Evolutionary conservation across 1,140 invertebrate genomes (phyloP), one percentile per base, ranked within the genome.

Genomic region (Hylaeus anthracinus): DNA sequence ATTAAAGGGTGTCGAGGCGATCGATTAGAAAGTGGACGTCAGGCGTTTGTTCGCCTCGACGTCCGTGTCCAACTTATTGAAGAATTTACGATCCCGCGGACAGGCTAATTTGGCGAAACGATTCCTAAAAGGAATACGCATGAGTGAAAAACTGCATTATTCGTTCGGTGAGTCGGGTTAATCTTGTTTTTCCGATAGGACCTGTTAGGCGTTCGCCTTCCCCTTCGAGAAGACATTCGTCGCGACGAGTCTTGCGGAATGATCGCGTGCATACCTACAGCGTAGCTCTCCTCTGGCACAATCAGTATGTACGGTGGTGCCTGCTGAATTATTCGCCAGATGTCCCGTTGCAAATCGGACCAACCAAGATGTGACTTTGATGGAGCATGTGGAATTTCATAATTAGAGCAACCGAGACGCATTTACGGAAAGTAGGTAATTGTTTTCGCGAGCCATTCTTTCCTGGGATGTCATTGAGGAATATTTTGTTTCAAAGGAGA

Each of bases 281-380:
- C 72, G 45, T 15, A 64, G 72, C 58, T 37, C 58, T 72, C 5
- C 65, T 5, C 45, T 39, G n/a, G 8, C 41, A n/a, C 64, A 74
- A 65, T 74, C 39, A 74, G 45, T 74, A 74, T 74, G 72, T 61
- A 2, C 5, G 5, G 37, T 26, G 39, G 39, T 26, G 9, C 8
- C n/a, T n/a, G 61, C 10, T 1, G 61, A 43, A 74, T 65, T 65
- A 64, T 56, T 65, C 39, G 41, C 39, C 8, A 26, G 48, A 43
- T 43, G 10, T 74, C 51, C n/a, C 45, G 26, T 74, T 55, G 51
- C 9, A n/a, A 14, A 26, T 55, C 37, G 5, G 39, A 65, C 15
- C 15, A 48, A 53, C 60, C 45, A 43, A 74, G 63, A 74, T 56
- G 53, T 55, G 61, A 74, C 72, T 26, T 74, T 65, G 72, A 74